phyloP scores from a whole-genome alignment of 2,113 vertebrate genomes.

The Pungitius pungitius region DNA sequence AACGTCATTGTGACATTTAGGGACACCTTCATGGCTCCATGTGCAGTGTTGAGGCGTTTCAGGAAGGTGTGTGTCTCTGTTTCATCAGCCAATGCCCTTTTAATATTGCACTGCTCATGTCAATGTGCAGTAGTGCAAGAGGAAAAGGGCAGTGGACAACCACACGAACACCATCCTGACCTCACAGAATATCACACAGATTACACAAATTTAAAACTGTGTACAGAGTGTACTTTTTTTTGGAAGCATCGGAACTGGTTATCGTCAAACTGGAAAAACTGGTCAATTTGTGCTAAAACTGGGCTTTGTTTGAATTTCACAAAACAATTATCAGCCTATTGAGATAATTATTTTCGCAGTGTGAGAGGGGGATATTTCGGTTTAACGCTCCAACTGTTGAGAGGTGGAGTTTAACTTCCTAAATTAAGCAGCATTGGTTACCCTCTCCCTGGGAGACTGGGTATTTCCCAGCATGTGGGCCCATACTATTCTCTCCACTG shows the following conservation, averaged over 20 bases:
- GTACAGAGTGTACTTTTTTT: background rate
- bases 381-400: slow-evolving; percentile 44
- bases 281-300: too few species aligned
- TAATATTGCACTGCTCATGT: slow-evolving; percentile 99
- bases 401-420: slow-evolving; percentile 61
- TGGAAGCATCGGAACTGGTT: background rate
- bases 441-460: slow-evolving; percentile 72
- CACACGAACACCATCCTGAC: slow-evolving; percentile 76
- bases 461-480: slow-evolving; percentile 79
- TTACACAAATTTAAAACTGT: background rate
- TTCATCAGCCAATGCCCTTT: slow-evolving; percentile 98
- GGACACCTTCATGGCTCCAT: slow-evolving; percentile 54
- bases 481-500: slow-evolving; percentile 74
- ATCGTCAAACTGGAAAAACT: background rate
- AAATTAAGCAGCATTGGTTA: slow-evolving; percentile 68
- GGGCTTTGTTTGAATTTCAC: too few species aligned
- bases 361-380: slow-evolving; percentile 21
- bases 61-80: slow-evolving; percentile 78
- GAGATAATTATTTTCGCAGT: background rate
- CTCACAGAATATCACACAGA: slow-evolving; percentile 7
- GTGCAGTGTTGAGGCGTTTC: slow-evolving; percentile 71
- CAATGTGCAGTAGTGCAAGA: slow-evolving; percentile 96
- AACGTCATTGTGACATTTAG: background rate
- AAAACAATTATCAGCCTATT: background rate
- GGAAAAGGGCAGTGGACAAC: slow-evolving; percentile 95